phyloP scores from a whole-genome alignment of 2,888 invertebrate genomes.

The Dynastes maya region DNA sequence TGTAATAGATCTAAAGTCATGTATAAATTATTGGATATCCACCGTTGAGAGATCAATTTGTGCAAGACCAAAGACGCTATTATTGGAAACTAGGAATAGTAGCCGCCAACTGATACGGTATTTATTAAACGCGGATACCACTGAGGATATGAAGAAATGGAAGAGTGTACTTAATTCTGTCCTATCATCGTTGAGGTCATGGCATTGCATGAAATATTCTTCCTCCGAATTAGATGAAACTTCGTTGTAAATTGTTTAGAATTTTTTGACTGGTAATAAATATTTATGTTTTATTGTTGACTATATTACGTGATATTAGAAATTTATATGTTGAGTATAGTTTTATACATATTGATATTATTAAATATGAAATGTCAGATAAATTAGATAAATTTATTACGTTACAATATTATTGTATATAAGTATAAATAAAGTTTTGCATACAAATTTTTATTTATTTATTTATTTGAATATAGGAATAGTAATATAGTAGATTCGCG shows the following conservation, averaged over 20 bases:
- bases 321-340: background rate
- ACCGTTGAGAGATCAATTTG: conserved; percentile 70
- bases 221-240: background rate
- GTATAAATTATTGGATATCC: conserved; percentile 64
- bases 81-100: conserved; percentile 60
- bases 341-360: conserved; percentile 6
- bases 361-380: too few relatives aligned
- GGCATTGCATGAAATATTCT: conserved; percentile 62
- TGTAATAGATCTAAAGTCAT: conserved; percentile 67
- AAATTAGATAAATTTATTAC: too few relatives aligned
- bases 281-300: conserved; percentile 15
- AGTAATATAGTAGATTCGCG: too few relatives aligned
- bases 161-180: conserved; percentile 69
- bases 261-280: background rate
- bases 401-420: too few relatives aligned
- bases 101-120: conserved; percentile 58
- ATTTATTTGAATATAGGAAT: too few relatives aligned
- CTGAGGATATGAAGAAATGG: conserved; percentile 71
- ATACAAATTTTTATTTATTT: too few relatives aligned
- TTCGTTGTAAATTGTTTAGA: background rate
- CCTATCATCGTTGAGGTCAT: conserved; percentile 68
- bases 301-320: background rate
- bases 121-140: conserved; percentile 71
- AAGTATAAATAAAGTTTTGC: too few relatives aligned
- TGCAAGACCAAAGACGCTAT: conserved; percentile 70